Evolutionary conservation across 2,797 vertebrate genomes (phyloP).

Genomic region (Notamacropus eugenii): DNA sequence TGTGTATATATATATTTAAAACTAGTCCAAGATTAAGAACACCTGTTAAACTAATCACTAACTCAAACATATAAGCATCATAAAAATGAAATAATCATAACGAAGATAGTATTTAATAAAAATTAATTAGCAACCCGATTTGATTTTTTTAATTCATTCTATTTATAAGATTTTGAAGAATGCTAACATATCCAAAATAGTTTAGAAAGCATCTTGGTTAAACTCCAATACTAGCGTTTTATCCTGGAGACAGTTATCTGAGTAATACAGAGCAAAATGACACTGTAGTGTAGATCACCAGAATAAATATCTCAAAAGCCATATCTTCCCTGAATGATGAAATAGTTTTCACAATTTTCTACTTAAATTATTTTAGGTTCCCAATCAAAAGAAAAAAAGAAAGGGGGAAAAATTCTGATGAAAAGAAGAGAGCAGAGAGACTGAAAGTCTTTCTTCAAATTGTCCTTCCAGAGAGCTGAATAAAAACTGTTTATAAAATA

Average conservation of each 20-base stretch:
- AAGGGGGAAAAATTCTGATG: neutral
- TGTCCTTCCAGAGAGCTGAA: neutral
- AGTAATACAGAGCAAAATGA: neutral
- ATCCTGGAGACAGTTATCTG: slow-evolving; percentile 4
- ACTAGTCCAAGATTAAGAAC: neutral
- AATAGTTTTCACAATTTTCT: neutral
- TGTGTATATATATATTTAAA: neutral
- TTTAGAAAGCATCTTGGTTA: neutral
- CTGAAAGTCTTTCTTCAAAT: slow-evolving; percentile 22
- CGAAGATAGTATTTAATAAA: neutral
- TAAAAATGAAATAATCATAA: neutral
- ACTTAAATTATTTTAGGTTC: slow-evolving; percentile 12
- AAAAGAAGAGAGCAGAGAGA: neutral
- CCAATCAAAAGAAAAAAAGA: slow-evolving; percentile 13
- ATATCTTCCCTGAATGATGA: slow-evolving; percentile 10
- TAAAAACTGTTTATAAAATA: neutral
- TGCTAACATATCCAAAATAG: neutral
- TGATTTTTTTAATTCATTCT: neutral
- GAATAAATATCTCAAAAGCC: neutral
- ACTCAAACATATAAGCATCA: neutral
- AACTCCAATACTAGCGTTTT: slow-evolving; percentile 24
- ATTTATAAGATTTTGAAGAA: neutral
- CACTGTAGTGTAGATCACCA: neutral
- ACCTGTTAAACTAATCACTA: neutral
- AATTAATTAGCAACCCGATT: neutral